Evolutionary conservation across 2,888 invertebrate species (phyloP).

Genomic region (Cheilosia vulpina): DNA sequence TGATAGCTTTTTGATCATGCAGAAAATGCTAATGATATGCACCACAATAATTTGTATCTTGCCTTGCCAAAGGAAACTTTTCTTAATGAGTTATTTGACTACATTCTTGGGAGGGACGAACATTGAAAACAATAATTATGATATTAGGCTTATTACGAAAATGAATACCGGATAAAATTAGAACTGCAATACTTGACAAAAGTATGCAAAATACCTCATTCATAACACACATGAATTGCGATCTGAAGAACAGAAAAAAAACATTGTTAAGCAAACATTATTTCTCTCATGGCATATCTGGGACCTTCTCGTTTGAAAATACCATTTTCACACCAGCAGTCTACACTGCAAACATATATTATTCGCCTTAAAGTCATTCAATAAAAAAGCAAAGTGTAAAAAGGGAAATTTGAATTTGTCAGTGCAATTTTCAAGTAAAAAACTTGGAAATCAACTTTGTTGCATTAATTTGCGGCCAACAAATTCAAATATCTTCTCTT

Average conservation of each 20-base stretch:
- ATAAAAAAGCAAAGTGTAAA: conserved; percentile 3
- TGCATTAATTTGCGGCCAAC: not conserved
- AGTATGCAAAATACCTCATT: too few species aligned
- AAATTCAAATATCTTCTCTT: conserved; percentile 40
- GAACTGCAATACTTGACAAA: not conserved
- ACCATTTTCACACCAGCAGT: conserved; percentile 56
- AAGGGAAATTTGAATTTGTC: conserved; percentile 32
- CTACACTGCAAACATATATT: conserved; percentile 30
- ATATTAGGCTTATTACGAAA: conserved; percentile 10
- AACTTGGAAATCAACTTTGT: not conserved
- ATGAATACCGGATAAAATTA: not conserved
- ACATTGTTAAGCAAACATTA: conserved; percentile 11
- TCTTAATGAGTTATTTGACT: not conserved
- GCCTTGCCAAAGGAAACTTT: not conserved
- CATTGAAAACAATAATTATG: not conserved
- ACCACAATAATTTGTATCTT: not conserved
- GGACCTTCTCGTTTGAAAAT: conserved; percentile 55
- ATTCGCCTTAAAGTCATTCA: not conserved
- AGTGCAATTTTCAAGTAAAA: not conserved
- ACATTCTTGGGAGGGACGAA: not conserved
- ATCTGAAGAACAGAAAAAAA: not conserved
- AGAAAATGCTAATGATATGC: too few species aligned
- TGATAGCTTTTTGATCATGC: not conserved
- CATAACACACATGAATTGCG: too few species aligned
- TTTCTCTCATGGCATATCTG: conserved; percentile 58